These are phyloP conservation scores for Chlorospingus semifuscus DNA, from an alignment of 2,797 vertebrate species.

Conservation along the genomic window DNA sequence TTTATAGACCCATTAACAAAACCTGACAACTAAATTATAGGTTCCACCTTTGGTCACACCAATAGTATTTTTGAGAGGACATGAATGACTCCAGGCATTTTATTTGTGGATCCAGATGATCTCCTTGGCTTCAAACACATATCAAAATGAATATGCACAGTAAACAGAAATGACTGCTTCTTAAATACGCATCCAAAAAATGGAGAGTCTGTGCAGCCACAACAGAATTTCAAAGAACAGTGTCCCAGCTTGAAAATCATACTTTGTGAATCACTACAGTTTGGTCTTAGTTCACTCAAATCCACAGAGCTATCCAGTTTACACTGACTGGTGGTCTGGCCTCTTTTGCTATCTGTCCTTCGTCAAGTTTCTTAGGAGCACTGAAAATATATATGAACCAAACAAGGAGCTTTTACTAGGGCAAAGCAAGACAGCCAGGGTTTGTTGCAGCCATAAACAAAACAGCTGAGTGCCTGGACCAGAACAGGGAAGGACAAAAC, in stretches of 20 bases:
- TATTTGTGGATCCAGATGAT: constrained; percentile 11
- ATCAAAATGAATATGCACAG: not conserved
- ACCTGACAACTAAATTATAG: constrained; percentile 48
- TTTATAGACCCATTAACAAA: constrained; percentile 43
- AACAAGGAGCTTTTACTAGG: not conserved
- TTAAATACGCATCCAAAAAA: not conserved
- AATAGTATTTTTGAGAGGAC: not conserved
- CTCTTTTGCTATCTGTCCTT: constrained; percentile 27
- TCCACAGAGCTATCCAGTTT: constrained; percentile 6
- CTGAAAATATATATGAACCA: not conserved
- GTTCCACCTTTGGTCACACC: constrained; percentile 1
- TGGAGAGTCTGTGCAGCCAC: not conserved
- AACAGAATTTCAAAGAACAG: not conserved
- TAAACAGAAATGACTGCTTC: constrained; percentile 7
- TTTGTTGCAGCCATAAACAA: not conserved
- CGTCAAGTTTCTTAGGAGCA: not conserved
- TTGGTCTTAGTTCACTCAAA: constrained; percentile 16
- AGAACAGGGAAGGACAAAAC: not conserved
- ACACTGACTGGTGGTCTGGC: not conserved
- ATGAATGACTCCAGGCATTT: constrained; percentile 4
- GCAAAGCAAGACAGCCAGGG: not conserved
- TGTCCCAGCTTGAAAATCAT: not conserved
- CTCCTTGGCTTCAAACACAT: not conserved
- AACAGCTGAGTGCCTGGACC: not conserved
- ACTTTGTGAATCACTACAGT: constrained; percentile 7